phyloP scores from a whole-genome alignment of 2,797 vertebrate genomes.

The Parauchenoglanis ngamensis region DNA sequence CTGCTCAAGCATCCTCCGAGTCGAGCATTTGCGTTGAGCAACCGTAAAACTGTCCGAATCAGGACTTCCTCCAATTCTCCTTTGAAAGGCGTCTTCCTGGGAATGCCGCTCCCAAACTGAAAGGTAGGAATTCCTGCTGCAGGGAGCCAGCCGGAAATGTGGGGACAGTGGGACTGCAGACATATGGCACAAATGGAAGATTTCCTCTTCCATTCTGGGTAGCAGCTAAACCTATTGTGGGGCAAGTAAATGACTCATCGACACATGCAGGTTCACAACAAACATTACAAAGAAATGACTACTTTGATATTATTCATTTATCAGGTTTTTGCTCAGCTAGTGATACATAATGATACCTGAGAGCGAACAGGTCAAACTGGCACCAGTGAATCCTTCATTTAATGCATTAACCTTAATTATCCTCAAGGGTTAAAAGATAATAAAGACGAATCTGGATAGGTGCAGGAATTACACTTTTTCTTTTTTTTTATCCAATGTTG shows the following conservation, averaged over 20 bases:
- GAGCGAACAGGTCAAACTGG: not conserved
- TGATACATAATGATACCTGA: not conserved
- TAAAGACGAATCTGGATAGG: not conserved
- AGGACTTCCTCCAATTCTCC: slow-evolving; percentile 98
- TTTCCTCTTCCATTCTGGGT: slow-evolving; percentile 53
- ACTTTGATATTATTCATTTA: not conserved
- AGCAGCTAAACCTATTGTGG: slow-evolving; percentile 43
- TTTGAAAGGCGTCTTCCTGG: slow-evolving; percentile 85
- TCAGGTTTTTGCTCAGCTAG: not conserved
- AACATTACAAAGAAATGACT: not conserved
- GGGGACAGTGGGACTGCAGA: slow-evolving; percentile 66
- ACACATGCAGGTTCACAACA: slow-evolving; percentile 31
- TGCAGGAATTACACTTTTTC: not conserved
- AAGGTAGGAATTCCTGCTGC: slow-evolving; percentile 90
- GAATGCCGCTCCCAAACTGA: slow-evolving; percentile 80
- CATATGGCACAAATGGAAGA: slow-evolving; percentile 58
- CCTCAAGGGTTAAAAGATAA: not conserved
- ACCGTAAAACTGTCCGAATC: slow-evolving; percentile 90
- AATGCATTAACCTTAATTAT: not conserved
- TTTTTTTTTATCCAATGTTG: not conserved
- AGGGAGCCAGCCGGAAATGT: slow-evolving; percentile 82
- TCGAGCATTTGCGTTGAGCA: slow-evolving; percentile 75
- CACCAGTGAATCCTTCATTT: not conserved
- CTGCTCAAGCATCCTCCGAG: slow-evolving; percentile 79
- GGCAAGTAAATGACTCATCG: slow-evolving; percentile 53